phyloP scores from a whole-genome alignment of 2,888 invertebrate genomes.

The Pherbina coryleti region DNA sequence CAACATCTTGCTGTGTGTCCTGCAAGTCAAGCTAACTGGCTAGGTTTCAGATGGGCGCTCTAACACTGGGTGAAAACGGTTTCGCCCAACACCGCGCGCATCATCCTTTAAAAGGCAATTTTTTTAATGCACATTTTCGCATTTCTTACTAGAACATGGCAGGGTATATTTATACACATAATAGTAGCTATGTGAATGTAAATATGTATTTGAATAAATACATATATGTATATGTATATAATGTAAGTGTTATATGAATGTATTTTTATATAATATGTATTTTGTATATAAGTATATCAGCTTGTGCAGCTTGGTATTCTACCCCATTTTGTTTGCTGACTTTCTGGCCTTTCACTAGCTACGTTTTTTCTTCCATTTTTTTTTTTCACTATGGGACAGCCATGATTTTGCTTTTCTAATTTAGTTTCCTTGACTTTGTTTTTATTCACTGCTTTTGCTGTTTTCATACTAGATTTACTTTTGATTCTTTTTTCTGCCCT shows the following conservation, averaged over 20 bases:
- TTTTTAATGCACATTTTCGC: not conserved
- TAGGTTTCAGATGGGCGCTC: no score
- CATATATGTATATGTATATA: not conserved
- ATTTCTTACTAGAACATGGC: slow-evolving; percentile 1
- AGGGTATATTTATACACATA: no score
- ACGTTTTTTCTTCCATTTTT: not conserved
- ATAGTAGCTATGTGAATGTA: not conserved
- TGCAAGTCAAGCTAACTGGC: no score
- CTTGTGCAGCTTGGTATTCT: not conserved
- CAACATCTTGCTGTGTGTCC: no score
- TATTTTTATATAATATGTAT: not conserved
- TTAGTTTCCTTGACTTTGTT: slow-evolving; percentile 12
- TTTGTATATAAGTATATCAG: not conserved
- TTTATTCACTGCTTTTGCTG: not conserved
- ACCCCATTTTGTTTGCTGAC: not conserved
- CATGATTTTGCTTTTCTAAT: not conserved
- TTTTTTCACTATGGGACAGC: not conserved
- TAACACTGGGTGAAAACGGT: no score
- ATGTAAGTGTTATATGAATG: not conserved
- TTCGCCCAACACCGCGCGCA: no score
- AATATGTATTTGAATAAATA: not conserved
- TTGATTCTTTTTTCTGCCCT: not conserved
- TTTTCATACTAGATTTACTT: not conserved
- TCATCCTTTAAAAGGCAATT: no score
- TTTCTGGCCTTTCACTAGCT: slow-evolving; percentile 31